Base-by-base conservation (phyloP, 2,113 vertebrate species). In the Nannospalax galili region DNA sequence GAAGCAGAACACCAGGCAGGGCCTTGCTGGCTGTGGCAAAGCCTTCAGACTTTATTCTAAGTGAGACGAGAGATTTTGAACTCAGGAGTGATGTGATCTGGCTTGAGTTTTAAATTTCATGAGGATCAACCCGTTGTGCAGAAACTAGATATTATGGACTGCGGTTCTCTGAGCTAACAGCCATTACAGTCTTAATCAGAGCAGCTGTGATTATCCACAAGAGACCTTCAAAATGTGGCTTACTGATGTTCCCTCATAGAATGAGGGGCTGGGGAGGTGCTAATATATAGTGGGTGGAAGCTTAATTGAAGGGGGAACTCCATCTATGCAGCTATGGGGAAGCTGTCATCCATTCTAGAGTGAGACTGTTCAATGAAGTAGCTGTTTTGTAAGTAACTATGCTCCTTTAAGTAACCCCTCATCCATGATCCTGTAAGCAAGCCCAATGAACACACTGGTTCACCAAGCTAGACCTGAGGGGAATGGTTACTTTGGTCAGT, bases 41-140 rank as follows among this genome's bases (percentile, higher is more conserved):
- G 40, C 40, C 91, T 93, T 74, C 56, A 62, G 35, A 56, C 77
- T 89, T 82, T 40, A 88, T 62, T 77, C 35, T 70, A 70, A 30
- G 28, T n/a, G 48, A 78, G 52, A 72, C 8, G 70, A 45, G 69
- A 89, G 75, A 75, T 40, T 96, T 10, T 94, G 30, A 95, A 70
- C 32, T 70, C 19, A 17, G 22, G 35, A 65, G 30, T 56, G 10
- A 67, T n/a, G 58, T 11, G 24, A 77, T 56, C 64, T 93, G 48
- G 37, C 32, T 82, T 82, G 81, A 24, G 52, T 77, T 94, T 93
- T 88, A 85, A n/a, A 12, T 65, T 85, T 92, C 84, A 81, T 64
- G 75, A 88, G 40, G 17, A 40, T 82, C 40, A 3, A 28, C 82
- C 62, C 45, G 7, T 22, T 58, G 32, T 75, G n/a, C 40, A 65